A percentile compares a stretch with the other conserved stretches of the same genome.
Conservation (phyloP, 2,797 vertebrate species). For the Pogonophryne albipinna region DNA sequence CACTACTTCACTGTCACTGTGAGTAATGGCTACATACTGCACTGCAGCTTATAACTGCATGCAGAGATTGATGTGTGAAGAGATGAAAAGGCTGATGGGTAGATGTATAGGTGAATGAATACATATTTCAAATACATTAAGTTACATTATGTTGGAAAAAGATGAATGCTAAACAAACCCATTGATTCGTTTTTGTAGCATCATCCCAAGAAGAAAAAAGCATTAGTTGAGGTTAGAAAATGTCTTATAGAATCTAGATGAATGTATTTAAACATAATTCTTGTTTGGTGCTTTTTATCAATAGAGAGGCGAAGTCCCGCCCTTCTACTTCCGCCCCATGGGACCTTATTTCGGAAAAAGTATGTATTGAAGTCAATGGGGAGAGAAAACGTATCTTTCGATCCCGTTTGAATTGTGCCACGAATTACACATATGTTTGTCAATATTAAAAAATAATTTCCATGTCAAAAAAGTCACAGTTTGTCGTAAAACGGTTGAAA, state of each 20-base stretch:
- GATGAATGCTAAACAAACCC: constrained; percentile 9
- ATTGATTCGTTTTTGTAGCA: constrained; percentile 29
- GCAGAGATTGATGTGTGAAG: constrained; percentile 34
- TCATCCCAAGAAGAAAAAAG: constrained; percentile 13
- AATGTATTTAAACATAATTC: not conserved
- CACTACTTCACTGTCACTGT: constrained; percentile 71
- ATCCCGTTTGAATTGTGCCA: too few species aligned
- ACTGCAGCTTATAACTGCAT: constrained; percentile 22
- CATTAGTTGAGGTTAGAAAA: not conserved
- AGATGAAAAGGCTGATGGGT: constrained; percentile 27
- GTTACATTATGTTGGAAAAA: constrained; percentile 15
- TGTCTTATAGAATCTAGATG: not conserved
- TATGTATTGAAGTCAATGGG: too few species aligned
- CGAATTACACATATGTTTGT: too few species aligned
- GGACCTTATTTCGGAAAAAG: too few species aligned
- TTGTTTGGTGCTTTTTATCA: too few species aligned
- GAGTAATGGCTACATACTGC: constrained; percentile 46
- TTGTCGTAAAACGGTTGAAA: too few species aligned
- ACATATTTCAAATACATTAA: constrained; percentile 28
- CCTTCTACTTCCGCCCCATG: too few species aligned
- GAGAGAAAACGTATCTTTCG: too few species aligned
- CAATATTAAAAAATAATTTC: too few species aligned
- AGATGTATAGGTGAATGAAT: constrained; percentile 31
- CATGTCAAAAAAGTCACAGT: too few species aligned
- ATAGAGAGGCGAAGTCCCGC: too few species aligned